Conservation (phyloP, 2,797 vertebrate species). For the Octomys mimax region DNA sequence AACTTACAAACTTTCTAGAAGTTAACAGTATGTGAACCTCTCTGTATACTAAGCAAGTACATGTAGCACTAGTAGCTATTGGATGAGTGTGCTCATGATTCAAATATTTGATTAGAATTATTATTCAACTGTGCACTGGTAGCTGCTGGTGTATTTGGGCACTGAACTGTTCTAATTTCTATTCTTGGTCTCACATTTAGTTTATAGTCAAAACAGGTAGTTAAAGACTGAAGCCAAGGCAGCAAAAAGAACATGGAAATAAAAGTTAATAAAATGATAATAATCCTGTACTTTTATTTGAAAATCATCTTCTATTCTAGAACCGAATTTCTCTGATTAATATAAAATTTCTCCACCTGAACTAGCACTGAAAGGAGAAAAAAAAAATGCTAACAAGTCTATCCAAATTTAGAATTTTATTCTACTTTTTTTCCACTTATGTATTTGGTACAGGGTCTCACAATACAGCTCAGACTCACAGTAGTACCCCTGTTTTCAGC, state of each 20-base stretch:
- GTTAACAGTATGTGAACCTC: neutral
- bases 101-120: neutral
- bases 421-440: neutral
- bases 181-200: slow-evolving; percentile 25
- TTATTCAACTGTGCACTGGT: slow-evolving; percentile 9
- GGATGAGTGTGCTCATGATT: neutral
- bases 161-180: neutral
- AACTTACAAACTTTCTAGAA: slow-evolving; percentile 53
- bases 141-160: neutral
- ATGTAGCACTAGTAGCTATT: neutral
- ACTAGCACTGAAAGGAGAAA: neutral
- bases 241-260: slow-evolving; percentile 20
- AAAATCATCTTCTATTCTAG: slow-evolving; percentile 30
- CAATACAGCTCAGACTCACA: no score
- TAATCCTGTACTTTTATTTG: neutral
- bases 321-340: slow-evolving; percentile 19
- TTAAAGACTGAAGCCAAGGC: slow-evolving; percentile 36
- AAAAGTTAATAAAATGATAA: slow-evolving; percentile 43
- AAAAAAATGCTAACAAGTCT: neutral
- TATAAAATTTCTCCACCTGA: slow-evolving; percentile 39
- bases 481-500: no score
- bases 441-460: no score
- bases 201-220: slow-evolving; percentile 30
- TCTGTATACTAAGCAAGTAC: neutral
- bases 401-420: slow-evolving; percentile 30